Conservation (phyloP, 1,140 invertebrate genomes). For the Bombus affinis region DNA sequence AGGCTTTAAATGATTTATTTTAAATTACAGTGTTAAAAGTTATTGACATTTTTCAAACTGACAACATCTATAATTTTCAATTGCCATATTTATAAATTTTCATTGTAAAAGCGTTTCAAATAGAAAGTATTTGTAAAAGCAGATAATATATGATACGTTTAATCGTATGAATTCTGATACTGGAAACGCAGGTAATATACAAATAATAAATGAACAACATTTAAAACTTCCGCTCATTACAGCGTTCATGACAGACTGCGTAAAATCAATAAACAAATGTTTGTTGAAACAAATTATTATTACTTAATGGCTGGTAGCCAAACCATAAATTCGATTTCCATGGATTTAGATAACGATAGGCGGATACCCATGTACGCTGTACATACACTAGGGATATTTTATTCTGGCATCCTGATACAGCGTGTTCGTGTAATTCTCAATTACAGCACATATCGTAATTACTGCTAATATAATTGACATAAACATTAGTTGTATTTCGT, state of each 20-base stretch:
- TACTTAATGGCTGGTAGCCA: conserved; percentile 45
- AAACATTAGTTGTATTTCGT: conserved; percentile 34
- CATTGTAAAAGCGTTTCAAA: background rate
- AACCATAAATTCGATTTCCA: conserved; percentile 47
- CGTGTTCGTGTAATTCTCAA: conserved; percentile 16
- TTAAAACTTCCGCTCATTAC: conserved; percentile 36
- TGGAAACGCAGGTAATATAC: background rate
- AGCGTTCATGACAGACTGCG: conserved; percentile 29
- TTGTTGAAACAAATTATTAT: conserved; percentile 57
- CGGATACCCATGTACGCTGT: background rate
- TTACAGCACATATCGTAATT: conserved; percentile 47
- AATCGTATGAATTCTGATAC: background rate
- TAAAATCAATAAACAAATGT: conserved; percentile 62
- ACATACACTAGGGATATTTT: conserved; percentile 23
- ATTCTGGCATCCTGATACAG: background rate
- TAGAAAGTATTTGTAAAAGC: background rate
- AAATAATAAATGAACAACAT: conserved; percentile 41
- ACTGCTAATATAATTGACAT: conserved; percentile 31
- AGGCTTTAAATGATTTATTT: background rate
- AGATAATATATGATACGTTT: background rate
- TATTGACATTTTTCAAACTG: background rate
- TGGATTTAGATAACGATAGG: background rate
- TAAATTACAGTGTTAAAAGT: background rate
- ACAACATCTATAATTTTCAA: no score
- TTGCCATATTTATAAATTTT: background rate